phyloP scores from a whole-genome alignment of 2,888 invertebrate species.

The Antheraea assamensis region DNA sequence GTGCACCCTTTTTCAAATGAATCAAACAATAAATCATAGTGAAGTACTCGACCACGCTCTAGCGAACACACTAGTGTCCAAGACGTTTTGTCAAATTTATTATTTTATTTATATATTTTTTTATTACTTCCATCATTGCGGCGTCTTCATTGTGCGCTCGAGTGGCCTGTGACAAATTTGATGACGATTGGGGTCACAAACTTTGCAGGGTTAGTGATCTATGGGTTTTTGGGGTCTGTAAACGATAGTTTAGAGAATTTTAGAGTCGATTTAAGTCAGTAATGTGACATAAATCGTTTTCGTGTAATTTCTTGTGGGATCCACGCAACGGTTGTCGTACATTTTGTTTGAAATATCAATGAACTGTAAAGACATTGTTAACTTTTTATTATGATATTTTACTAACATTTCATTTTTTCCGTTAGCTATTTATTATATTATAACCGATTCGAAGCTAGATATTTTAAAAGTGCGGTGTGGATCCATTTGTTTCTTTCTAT shows the following conservation, averaged over 20 bases:
- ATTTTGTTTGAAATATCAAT: constrained; percentile 57
- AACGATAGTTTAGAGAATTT: constrained; percentile 76
- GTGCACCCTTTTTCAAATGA: constrained; percentile 71
- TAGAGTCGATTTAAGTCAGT: constrained; percentile 73
- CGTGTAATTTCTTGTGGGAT: constrained; percentile 65
- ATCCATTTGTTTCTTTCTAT: not conserved
- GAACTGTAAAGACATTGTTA: constrained; percentile 59
- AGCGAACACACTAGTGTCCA: constrained; percentile 73
- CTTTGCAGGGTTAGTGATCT: constrained; percentile 67
- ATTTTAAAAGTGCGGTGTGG: not conserved
- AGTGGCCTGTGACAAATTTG: constrained; percentile 82
- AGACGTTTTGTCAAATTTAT: constrained; percentile 83
- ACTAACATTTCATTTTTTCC: not conserved
- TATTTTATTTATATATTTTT: constrained; percentile 81
- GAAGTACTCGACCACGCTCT: constrained; percentile 75
- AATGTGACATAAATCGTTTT: constrained; percentile 70
- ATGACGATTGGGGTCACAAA: constrained; percentile 75
- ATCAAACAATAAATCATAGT: constrained; percentile 82
- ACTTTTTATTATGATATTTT: not conserved
- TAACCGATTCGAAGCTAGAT: not conserved
- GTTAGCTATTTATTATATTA: not conserved
- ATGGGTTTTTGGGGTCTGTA: constrained; percentile 62
- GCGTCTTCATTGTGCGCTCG: constrained; percentile 70
- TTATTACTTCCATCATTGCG: constrained; percentile 73
- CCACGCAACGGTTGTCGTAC: constrained; percentile 46